Evolutionary conservation across 2,888 invertebrate genomes (phyloP).

Genomic region (Tachina lurida): DNA sequence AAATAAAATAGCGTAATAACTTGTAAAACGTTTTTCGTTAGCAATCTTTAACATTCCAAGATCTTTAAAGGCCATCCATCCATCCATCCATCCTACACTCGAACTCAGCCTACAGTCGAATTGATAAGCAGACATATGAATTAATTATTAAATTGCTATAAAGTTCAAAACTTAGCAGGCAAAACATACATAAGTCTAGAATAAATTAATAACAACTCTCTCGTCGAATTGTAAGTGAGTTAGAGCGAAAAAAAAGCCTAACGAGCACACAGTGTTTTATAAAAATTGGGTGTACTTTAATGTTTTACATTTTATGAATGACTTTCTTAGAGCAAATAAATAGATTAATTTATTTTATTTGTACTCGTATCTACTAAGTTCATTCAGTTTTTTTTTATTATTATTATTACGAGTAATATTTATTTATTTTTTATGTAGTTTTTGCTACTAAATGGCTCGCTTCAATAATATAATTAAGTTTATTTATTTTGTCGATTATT

Average conservation of each 20-base stretch:
- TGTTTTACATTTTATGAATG: background rate
- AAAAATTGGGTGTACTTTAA: background rate
- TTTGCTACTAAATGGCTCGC: constrained; percentile 40
- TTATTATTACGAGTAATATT: background rate
- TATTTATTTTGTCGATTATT: constrained; percentile 69
- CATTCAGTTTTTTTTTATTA: background rate
- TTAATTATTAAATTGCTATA: constrained; percentile 26
- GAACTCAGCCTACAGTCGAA: background rate
- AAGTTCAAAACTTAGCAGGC: constrained; percentile 42
- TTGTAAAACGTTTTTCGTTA: constrained; percentile 17
- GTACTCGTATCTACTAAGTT: background rate
- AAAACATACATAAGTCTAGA: background rate
- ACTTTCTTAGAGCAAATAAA: constrained; percentile 1
- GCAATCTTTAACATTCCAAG: constrained; percentile 7
- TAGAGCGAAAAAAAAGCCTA: no score
- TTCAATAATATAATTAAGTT: constrained; percentile 68
- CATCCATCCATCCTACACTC: constrained; percentile 22
- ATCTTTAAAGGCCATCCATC: background rate
- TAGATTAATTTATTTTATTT: constrained; percentile 22
- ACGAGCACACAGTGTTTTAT: background rate
- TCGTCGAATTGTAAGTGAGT: no score
- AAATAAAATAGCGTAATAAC: no score
- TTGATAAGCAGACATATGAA: constrained; percentile 10
- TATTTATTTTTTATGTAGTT: constrained; percentile 14
- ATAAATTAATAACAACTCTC: background rate